Conservation (phyloP, 2,113 vertebrate genomes). For the human (Homo sapiens) region DNA sequence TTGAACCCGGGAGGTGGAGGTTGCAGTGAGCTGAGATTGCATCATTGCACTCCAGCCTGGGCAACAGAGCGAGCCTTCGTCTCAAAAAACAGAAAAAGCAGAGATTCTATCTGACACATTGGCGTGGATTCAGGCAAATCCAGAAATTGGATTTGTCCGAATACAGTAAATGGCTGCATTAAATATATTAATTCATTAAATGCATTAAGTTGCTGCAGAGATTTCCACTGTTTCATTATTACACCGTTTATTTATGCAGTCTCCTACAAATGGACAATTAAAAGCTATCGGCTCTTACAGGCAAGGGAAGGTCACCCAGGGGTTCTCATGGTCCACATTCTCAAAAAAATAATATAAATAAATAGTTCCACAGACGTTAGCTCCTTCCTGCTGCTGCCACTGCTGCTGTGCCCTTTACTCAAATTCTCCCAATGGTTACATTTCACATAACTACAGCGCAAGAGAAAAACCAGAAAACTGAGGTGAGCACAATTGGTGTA, state of each 20-base stretch:
- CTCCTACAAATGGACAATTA: neutral
- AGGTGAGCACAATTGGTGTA: neutral
- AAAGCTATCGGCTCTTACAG: neutral
- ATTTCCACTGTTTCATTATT: neutral
- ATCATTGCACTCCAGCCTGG: too few species aligned
- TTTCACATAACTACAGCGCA: neutral
- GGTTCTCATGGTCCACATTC: neutral
- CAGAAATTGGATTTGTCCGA: neutral
- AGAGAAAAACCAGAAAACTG: neutral
- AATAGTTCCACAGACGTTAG: too few species aligned
- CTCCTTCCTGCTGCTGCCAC: too few species aligned
- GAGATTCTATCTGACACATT: neutral
- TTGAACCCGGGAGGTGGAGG: too few species aligned
- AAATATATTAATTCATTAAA: neutral
- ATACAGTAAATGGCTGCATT: neutral
- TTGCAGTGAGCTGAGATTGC: too few species aligned
- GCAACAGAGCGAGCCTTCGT: too few species aligned
- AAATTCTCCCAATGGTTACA: neutral
- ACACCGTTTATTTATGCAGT: neutral
- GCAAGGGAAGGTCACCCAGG: neutral
- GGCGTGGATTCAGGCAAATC: neutral
- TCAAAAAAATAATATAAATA: too few species aligned
- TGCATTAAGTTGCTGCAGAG: neutral
- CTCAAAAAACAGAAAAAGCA: too few species aligned
- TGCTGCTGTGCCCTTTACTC: neutral